Conservation (phyloP, 2,797 vertebrate genomes). For the Sternarchorhynchus goeldii region DNA sequence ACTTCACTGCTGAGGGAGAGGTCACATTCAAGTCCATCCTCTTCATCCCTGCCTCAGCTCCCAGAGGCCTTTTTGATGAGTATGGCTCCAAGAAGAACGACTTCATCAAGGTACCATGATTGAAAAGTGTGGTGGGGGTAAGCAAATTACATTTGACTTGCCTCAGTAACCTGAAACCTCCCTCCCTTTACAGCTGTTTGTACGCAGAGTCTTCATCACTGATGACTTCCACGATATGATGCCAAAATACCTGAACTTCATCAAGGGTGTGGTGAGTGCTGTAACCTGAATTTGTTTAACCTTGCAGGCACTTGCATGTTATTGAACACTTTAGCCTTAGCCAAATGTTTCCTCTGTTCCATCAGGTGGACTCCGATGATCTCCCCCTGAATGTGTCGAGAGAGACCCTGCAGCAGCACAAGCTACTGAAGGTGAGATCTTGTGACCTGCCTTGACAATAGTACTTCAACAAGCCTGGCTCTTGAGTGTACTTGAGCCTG, state of each 20-base stretch:
- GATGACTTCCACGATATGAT: constrained; percentile 99
- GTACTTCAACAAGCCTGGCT: background rate
- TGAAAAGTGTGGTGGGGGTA: background rate
- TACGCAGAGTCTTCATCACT: constrained; percentile 94
- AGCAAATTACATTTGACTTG: background rate
- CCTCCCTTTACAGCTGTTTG: constrained; percentile 69
- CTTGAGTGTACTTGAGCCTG: background rate
- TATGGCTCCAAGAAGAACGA: constrained; percentile 99
- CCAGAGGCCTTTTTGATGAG: constrained; percentile 95
- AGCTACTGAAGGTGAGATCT: constrained; percentile 89
- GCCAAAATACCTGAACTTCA: constrained; percentile 97
- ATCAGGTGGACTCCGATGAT: constrained; percentile 96
- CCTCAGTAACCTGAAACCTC: background rate
- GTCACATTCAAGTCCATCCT: constrained; percentile 98
- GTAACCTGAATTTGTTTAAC: background rate
- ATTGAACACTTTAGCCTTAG: background rate
- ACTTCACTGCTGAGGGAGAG: constrained; percentile 98
- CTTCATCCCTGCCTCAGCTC: constrained; percentile 90
- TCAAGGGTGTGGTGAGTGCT: constrained; percentile 95
- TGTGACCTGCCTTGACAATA: background rate
- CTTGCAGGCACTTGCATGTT: background rate
- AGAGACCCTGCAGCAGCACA: constrained; percentile 98
- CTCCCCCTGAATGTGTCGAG: constrained; percentile 97
- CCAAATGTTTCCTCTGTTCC: constrained; percentile 9
- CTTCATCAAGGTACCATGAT: constrained; percentile 87